These are phyloP conservation scores for Rhinoptilus africanus DNA, from an alignment of 2,113 vertebrate genomes.

Conservation along the genomic window DNA sequence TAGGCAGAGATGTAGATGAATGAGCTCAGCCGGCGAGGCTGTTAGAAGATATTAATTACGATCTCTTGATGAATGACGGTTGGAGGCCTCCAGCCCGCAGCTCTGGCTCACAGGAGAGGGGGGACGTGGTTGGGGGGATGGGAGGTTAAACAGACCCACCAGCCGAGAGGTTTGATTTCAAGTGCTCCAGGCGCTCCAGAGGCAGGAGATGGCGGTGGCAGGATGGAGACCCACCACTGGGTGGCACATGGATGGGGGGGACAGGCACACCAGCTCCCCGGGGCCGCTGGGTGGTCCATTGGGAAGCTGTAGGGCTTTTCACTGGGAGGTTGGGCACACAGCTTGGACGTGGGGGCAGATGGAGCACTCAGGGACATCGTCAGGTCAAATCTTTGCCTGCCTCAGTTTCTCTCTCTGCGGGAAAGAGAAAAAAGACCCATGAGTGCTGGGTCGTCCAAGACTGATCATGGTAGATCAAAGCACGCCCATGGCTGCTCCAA, in stretches of 20 bases:
- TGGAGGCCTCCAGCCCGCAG: neutral
- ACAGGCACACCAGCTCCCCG: accelerated
- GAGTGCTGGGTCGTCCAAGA: neutral
- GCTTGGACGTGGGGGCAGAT: neutral
- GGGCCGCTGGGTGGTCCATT: neutral
- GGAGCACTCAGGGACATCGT: neutral
- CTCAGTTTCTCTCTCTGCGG: neutral
- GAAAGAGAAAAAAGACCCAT: neutral
- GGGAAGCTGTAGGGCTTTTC: neutral
- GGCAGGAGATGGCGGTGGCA: neutral
- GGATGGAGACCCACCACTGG: neutral
- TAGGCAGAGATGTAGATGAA: slow-evolving; percentile 18
- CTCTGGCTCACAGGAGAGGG: neutral
- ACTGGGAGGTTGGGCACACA: neutral
- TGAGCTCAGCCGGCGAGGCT: neutral
- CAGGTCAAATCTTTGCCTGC: neutral
- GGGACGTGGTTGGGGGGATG: accelerated
- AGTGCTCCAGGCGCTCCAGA: neutral
- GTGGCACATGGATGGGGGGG: accelerated
- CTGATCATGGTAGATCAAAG: neutral
- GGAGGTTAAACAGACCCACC: neutral
- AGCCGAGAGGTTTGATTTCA: neutral
- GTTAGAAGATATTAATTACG: neutral
- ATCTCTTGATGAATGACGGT: neutral
- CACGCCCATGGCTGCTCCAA: neutral